phyloP scores from a whole-genome alignment of 1,140 invertebrate species.

The Teleopsis dalmanni region DNA sequence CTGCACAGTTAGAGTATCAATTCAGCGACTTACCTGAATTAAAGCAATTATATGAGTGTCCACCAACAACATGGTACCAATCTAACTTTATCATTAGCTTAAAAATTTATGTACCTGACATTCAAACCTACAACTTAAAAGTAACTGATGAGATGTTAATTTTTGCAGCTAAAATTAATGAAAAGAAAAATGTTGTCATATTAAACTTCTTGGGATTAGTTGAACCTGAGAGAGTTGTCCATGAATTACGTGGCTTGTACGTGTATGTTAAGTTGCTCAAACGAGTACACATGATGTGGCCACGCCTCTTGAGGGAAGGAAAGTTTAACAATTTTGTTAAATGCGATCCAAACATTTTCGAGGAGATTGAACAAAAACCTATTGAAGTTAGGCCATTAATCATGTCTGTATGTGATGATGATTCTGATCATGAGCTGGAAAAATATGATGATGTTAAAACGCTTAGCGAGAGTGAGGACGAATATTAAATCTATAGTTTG shows the following conservation, averaged over 20 bases:
- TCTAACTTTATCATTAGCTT: constrained; percentile 11
- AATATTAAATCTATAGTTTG: no score
- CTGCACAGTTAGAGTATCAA: no score
- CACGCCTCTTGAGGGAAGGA: constrained; percentile 10
- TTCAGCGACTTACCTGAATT: no score
- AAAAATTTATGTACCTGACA: constrained; percentile 11
- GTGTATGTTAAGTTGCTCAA: constrained; percentile 12
- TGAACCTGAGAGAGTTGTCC: constrained; percentile 6
- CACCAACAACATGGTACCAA: constrained; percentile 10
- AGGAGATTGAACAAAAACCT: no score
- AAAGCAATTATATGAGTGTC: constrained; percentile 8
- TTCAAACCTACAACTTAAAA: constrained; percentile 7
- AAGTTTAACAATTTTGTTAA: no score
- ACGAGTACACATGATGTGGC: constrained; percentile 11
- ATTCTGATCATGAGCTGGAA: no score
- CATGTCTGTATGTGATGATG: no score
- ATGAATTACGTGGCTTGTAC: constrained; percentile 14
- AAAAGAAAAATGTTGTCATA: constrained; percentile 7
- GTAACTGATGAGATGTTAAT: constrained; percentile 3
- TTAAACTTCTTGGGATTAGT: constrained; percentile 8
- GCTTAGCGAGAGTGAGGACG: no score
- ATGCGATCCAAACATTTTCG: no score
- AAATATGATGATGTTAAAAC: no score
- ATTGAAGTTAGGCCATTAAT: no score
- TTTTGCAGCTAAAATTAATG: constrained; percentile 7